phyloP scores from a whole-genome alignment of 2,113 vertebrate genomes.

The Mus pahari region DNA sequence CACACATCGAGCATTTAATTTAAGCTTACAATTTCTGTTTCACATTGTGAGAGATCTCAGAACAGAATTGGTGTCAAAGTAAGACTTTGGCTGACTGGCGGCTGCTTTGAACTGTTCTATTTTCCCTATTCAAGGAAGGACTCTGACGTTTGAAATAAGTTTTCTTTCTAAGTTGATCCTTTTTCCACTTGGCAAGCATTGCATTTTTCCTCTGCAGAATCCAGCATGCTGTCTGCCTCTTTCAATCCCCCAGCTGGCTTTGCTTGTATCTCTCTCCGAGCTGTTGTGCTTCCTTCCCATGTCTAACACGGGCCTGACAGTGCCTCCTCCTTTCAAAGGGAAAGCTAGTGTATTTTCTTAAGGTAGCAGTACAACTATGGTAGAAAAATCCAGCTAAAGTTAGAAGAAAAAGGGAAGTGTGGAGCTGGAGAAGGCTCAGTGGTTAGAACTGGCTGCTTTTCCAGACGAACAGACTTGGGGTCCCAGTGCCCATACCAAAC shows the following conservation, averaged over 20 bases:
- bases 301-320: background rate
- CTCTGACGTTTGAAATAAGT: constrained; percentile 19
- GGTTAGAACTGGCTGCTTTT: background rate
- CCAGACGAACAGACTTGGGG: background rate
- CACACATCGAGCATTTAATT: constrained; percentile 14
- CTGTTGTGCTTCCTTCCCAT: background rate
- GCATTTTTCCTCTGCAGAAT: constrained; percentile 17
- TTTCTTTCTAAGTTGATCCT: constrained; percentile 48
- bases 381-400: constrained; percentile 10
- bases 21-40: constrained; percentile 59
- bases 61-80: constrained; percentile 53
- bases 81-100: constrained; percentile 3
- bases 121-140: background rate
- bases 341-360: background rate
- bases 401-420: background rate
- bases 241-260: background rate
- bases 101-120: constrained; percentile 27
- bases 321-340: background rate
- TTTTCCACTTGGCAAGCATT: constrained; percentile 51
- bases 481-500: background rate
- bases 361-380: background rate
- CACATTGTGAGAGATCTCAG: constrained; percentile 20
- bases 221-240: background rate
- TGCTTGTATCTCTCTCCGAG: background rate
- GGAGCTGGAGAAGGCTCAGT: background rate